Conservation (phyloP, 1,140 invertebrate species). For the Littorina saxatilis region DNA sequence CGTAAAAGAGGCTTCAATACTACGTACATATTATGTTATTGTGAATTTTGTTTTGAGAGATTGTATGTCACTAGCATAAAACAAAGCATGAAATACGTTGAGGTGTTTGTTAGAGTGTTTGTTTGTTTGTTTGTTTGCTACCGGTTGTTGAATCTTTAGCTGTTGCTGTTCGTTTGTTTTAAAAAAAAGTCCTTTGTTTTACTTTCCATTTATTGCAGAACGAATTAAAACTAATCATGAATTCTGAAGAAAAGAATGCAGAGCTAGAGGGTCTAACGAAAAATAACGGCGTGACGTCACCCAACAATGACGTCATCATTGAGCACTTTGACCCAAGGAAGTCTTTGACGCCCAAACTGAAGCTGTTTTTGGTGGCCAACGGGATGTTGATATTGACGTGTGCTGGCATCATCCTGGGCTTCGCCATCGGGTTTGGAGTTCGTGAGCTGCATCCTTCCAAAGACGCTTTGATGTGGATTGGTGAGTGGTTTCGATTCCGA, state of each 20-base stretch:
- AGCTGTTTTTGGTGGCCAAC: constrained; percentile 44
- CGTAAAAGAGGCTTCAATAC: too few species aligned
- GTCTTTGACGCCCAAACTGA: constrained; percentile 28
- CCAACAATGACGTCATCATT: constrained; percentile 3
- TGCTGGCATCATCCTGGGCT: constrained; percentile 57
- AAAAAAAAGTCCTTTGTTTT: too few species aligned
- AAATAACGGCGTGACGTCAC: background rate
- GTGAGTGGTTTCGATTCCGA: too few species aligned
- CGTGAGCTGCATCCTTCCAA: constrained; percentile 82
- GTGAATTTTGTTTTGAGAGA: too few species aligned
- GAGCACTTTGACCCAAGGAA: background rate
- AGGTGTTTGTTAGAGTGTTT: too few species aligned
- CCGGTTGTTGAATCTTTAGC: too few species aligned
- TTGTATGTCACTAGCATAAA: too few species aligned
- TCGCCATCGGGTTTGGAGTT: constrained; percentile 81
- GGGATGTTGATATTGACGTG: constrained; percentile 58
- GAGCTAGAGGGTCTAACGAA: background rate
- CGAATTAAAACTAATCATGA: background rate
- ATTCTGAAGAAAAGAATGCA: background rate
- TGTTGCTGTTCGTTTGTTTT: too few species aligned
- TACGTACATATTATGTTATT: too few species aligned
- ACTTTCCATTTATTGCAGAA: too few species aligned
- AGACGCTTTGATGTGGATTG: constrained; percentile 87
- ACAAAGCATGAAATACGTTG: too few species aligned
- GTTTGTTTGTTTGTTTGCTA: too few species aligned